Conservation (phyloP, 2,888 invertebrate genomes). For the Adelognathus sp. region DNA sequence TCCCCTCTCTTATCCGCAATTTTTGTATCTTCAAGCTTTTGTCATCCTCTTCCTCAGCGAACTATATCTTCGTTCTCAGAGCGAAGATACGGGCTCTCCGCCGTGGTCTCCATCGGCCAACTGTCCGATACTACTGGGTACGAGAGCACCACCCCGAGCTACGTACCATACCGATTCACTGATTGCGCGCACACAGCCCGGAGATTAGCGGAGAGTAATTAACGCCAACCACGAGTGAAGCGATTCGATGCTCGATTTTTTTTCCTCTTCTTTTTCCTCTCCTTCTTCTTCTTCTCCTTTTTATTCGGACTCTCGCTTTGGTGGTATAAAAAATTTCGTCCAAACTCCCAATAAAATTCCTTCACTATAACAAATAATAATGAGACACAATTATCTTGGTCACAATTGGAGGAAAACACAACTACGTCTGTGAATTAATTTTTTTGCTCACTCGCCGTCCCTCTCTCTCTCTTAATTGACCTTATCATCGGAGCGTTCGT, state of each 20-base stretch:
- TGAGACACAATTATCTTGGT: too few species aligned
- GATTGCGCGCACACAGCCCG: conserved; percentile 35
- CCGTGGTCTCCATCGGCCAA: conserved; percentile 51
- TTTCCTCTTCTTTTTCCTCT: neutral
- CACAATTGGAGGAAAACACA: neutral
- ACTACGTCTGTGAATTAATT: too few species aligned
- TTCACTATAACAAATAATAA: too few species aligned
- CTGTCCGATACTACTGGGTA: conserved; percentile 35
- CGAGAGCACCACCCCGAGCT: conserved; percentile 37
- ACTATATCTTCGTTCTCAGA: conserved; percentile 2
- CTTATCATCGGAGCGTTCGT: conserved; percentile 19
- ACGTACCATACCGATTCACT: conserved; percentile 51
- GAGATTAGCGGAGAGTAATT: conserved; percentile 37
- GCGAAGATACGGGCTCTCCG: conserved; percentile 41
- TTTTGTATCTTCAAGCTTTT: neutral
- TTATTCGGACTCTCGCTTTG: too few species aligned
- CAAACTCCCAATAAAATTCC: too few species aligned
- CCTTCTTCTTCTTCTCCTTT: too few species aligned
- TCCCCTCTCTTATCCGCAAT: conserved; percentile 12
- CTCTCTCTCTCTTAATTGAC: too few species aligned
- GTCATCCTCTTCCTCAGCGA: neutral
- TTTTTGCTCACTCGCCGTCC: too few species aligned
- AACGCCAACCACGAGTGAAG: neutral
- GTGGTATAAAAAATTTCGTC: too few species aligned
- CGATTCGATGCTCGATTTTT: neutral